Percentiles rank a stretch among this genome's conserved stretches.
phyloP scores from a whole-genome alignment of 2,888 invertebrate genomes.

The Rhopalosiphum nymphaeae region DNA sequence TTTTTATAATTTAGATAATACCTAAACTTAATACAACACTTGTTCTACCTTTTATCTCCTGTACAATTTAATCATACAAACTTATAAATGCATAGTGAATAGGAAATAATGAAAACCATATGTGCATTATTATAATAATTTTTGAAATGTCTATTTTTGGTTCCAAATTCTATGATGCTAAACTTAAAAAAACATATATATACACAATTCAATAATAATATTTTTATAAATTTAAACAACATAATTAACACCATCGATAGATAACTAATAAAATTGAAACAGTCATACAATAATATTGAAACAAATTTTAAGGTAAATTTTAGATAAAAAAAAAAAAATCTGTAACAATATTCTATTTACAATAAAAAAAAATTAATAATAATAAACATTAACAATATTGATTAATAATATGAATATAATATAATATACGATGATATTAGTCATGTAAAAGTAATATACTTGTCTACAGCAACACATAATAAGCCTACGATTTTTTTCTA shows the following conservation, averaged over 20 bases:
- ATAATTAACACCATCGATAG: constrained; percentile 23
- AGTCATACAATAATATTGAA: constrained; percentile 29
- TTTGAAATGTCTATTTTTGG: constrained; percentile 43
- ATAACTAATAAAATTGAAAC: constrained; percentile 30
- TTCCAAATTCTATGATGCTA: constrained; percentile 48
- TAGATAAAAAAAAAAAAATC: constrained; percentile 38
- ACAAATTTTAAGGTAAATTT: constrained; percentile 15
- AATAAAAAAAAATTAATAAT: constrained; percentile 40
- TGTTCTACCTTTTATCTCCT: neutral
- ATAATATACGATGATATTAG: constrained; percentile 14
- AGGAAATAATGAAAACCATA: neutral
- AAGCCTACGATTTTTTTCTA: constrained; percentile 37
- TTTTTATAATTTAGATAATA: neutral
- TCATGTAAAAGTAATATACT: constrained; percentile 22
- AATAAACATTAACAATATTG: constrained; percentile 38
- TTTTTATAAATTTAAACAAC: constrained; percentile 58
- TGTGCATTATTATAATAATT: constrained; percentile 21
- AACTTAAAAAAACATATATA: constrained; percentile 38
- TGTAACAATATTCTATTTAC: constrained; percentile 57
- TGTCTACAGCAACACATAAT: constrained; percentile 40
- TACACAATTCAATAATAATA: constrained; percentile 56
- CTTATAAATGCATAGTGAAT: neutral
- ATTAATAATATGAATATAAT: constrained; percentile 40
- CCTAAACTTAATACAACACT: neutral
- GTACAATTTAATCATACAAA: neutral